Percentiles rank a stretch among this genome's conserved stretches.
Conservation (phyloP, 35 echinoderm and acorn worm genomes). For the Apostichopus californicus region DNA sequence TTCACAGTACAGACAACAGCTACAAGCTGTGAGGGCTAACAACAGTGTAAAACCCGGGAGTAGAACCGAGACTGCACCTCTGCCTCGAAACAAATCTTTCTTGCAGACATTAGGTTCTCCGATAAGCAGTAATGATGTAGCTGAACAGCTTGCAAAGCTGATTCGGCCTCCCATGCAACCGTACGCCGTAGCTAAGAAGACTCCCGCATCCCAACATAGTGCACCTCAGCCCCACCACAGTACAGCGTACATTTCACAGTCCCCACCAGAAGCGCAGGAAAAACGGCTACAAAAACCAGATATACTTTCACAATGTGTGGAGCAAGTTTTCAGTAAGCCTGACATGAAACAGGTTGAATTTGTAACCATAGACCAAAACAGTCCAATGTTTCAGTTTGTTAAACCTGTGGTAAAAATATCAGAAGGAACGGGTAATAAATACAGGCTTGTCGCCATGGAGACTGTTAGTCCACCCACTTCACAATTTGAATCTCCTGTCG, state of each 20-base stretch:
- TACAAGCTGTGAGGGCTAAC: neutral
- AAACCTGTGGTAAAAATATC: neutral
- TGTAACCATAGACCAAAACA: neutral
- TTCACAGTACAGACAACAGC: neutral
- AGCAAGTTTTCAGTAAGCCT: conserved; percentile 4
- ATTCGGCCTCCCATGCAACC: conserved; percentile 3
- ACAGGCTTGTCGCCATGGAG: neutral
- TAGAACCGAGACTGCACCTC: conserved; percentile 11
- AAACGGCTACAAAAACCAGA: neutral
- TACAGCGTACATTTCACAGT: neutral
- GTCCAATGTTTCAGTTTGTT: neutral
- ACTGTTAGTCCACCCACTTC: neutral
- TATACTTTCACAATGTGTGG: neutral
- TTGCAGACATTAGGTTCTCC: conserved; percentile 35
- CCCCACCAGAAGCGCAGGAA: neutral
- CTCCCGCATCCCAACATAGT: neutral
- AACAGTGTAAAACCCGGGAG: neutral
- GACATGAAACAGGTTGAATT: neutral
- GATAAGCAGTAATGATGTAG: conserved; percentile 3
- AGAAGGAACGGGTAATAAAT: neutral
- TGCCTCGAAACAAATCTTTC: conserved; percentile 45
- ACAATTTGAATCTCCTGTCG: neutral
- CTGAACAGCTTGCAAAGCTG: conserved; percentile 18
- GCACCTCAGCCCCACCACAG: neutral
- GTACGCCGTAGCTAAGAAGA: neutral